Evolutionary conservation across 64 coral and sea anemone genomes (phyloP), one percentile per base, ranked within the genome.

Genomic region (Acropora tenuis): DNA sequence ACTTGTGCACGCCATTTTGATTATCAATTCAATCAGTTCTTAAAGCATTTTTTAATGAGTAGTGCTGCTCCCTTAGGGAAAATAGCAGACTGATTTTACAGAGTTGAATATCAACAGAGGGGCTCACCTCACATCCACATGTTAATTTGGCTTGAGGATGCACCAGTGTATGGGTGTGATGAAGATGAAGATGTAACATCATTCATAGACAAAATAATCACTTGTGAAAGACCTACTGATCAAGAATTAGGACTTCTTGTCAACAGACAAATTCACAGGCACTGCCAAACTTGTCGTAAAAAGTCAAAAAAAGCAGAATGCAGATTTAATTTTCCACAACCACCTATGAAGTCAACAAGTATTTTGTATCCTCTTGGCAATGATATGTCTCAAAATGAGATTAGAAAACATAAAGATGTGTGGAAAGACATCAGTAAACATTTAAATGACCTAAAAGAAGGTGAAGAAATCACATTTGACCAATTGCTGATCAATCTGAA

Each of bases 1-100:
- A 89, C 87, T 55, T 78, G 87, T 78, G 87, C 87, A 41, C 46
- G 87, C 47, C 87, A 79, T 55, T 79, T 89, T 89, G 74, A 89
- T 89, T 89, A 89, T 55, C 52, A 55, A 55, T 55, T 55, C 52
- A 55, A 55, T 2, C 52, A 55, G 52, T 55, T 55, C 52, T 78
- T 58, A 89, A 47, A 76, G 76, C 69, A 78, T 50, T 65, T 50
- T 50, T 83, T 18, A n/a, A 55, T 55, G 52, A 55, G 52, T 10
- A 55, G 52, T 55, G 52, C 52, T 55, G 52, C 52, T 1, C 52
- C 52, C 52, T 55, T 55, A 3, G 52, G 52, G 52, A 55, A 55
- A 55, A 55, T 55, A 0, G 52, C 30, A 50, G 80, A 83, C 80
- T 83, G 80, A 19, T 83, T 83, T 57, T 83, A 90, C 79, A 78